These are phyloP conservation scores for Hololepta plana DNA, from an alignment of 2,888 invertebrate species.

Conservation along the genomic window DNA sequence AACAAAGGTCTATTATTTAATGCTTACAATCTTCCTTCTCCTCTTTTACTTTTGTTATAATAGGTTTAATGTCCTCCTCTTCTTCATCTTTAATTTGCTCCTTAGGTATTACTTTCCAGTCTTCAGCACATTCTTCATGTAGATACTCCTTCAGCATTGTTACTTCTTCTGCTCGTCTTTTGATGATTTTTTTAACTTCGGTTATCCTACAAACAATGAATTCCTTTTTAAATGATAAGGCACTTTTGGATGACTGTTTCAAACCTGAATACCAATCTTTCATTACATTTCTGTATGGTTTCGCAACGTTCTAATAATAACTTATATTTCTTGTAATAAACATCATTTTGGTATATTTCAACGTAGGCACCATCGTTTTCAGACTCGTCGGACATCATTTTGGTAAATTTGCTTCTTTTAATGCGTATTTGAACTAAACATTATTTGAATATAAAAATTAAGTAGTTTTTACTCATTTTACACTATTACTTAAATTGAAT, in stretches of 20 bases:
- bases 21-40: conserved; percentile 19
- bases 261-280: conserved; percentile 48
- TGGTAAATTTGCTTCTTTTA: too few relatives aligned
- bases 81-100: conserved; percentile 20
- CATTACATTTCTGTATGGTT: conserved; percentile 59
- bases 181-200: conserved; percentile 48
- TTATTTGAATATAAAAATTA: too few relatives aligned
- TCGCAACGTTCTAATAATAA: conserved; percentile 55
- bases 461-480: too few relatives aligned
- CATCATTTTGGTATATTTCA: conserved; percentile 37
- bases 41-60: conserved; percentile 11
- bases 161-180: conserved; percentile 47
- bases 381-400: conserved; percentile 39
- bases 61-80: conserved; percentile 29
- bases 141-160: conserved; percentile 48
- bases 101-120: conserved; percentile 31
- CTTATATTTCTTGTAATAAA: conserved; percentile 57
- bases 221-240: conserved; percentile 8
- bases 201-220: conserved; percentile 36
- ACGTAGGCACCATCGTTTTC: conserved; percentile 34
- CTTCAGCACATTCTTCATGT: conserved; percentile 49
- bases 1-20: conserved; percentile 5
- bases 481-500: too few relatives aligned
- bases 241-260: conserved; percentile 15
- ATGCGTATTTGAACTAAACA: too few relatives aligned